Conservation (phyloP, 2,113 vertebrate species). For the Datnioides undecimradiatus region DNA sequence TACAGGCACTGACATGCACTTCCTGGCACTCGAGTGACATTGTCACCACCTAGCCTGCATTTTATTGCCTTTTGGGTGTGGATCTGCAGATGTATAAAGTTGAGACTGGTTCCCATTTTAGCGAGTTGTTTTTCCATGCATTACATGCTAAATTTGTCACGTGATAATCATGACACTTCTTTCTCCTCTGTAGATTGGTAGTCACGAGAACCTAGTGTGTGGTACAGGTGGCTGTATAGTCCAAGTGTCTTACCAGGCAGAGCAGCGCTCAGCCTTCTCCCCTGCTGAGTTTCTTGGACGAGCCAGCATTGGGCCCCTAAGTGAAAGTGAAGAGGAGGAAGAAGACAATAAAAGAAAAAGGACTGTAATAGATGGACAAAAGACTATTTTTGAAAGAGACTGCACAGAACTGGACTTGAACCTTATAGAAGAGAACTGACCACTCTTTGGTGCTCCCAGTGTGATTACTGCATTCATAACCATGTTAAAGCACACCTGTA, state of each 20-base stretch:
- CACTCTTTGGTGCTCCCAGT: constrained; percentile 66
- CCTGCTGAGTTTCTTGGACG: constrained; percentile 83
- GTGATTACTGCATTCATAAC: constrained; percentile 62
- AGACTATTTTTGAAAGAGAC: constrained; percentile 87
- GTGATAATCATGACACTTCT: background rate
- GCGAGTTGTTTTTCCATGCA: background rate
- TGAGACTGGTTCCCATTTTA: background rate
- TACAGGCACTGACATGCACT: background rate
- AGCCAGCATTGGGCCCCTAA: constrained; percentile 87
- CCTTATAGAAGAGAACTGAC: constrained; percentile 89
- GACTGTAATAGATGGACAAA: constrained; percentile 74
- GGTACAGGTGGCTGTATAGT: constrained; percentile 27
- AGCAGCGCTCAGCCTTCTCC: constrained; percentile 72
- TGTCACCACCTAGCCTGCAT: background rate
- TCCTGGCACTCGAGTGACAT: background rate
- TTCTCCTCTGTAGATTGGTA: constrained; percentile 68
- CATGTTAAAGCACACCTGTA: constrained; percentile 67
- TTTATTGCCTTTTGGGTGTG: background rate
- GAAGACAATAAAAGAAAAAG: constrained; percentile 72
- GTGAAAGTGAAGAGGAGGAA: constrained; percentile 83
- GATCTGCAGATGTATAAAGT: background rate
- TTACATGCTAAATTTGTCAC: background rate
- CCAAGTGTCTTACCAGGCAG: constrained; percentile 49
- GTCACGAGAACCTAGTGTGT: constrained; percentile 49
- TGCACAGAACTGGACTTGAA: constrained; percentile 89